phyloP scores from a whole-genome alignment of 2,113 vertebrate genomes.

The Rhagologus leucostigma region DNA sequence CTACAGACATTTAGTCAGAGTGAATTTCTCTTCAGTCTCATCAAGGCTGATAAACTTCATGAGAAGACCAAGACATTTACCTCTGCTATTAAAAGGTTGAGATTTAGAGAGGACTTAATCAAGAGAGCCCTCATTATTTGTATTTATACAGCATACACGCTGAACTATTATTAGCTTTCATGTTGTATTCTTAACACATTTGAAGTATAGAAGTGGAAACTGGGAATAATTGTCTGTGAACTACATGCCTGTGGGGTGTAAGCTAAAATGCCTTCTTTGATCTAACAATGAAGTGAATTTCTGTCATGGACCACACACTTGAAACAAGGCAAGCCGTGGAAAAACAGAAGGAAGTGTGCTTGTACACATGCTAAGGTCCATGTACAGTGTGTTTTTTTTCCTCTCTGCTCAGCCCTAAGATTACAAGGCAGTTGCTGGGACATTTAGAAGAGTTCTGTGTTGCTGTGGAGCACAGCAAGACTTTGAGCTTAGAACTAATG shows the following conservation, averaged over 20 bases:
- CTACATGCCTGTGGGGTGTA: conserved; percentile 26
- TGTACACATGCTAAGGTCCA: not conserved
- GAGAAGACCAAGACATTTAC: conserved; percentile 17
- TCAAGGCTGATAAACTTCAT: conserved; percentile 27
- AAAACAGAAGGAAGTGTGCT: not conserved
- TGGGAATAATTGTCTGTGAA: conserved; percentile 53
- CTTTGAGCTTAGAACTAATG: not conserved
- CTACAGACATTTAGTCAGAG: conserved; percentile 1
- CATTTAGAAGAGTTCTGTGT: not conserved
- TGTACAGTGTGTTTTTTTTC: not conserved
- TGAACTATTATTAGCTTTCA: conserved; percentile 27
- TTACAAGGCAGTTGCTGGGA: not conserved
- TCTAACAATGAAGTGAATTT: conserved; percentile 40
- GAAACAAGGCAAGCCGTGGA: not conserved
- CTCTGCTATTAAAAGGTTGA: not conserved
- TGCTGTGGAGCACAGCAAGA: not conserved
- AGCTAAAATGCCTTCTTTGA: conserved; percentile 47
- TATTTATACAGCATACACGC: not conserved
- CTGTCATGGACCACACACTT: conserved; percentile 45
- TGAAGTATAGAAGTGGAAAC: conserved; percentile 35
- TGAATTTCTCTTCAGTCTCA: conserved; percentile 12
- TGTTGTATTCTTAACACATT: conserved; percentile 10
- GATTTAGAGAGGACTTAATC: not conserved
- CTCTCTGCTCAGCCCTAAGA: not conserved
- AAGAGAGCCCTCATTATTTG: not conserved